Conservation (phyloP, 2,888 invertebrate genomes). For the Meloe dianella region DNA sequence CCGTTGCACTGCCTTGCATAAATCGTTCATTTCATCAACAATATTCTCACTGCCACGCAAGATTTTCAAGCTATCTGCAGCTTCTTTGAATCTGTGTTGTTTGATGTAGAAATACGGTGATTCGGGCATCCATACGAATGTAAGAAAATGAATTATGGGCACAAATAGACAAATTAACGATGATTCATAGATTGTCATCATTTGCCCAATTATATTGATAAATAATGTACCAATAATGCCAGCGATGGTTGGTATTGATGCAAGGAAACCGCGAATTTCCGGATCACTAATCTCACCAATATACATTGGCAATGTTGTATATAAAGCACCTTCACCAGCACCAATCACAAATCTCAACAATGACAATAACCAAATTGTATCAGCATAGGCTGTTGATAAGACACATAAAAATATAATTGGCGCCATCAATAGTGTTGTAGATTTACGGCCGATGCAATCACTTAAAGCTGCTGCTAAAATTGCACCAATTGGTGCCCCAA, state of each 20-base stretch:
- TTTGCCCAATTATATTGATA: conserved; percentile 68
- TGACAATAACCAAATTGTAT: conserved; percentile 65
- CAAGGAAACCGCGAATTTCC: conserved; percentile 65
- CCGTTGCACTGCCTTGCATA: conserved; percentile 51
- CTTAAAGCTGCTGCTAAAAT: conserved; percentile 68
- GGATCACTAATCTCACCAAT: conserved; percentile 67
- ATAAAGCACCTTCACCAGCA: conserved; percentile 60
- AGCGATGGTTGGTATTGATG: conserved; percentile 66
- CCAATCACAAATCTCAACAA: conserved; percentile 59
- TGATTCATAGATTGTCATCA: conserved; percentile 63
- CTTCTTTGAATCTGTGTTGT: conserved; percentile 58
- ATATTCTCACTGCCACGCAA: conserved; percentile 63
- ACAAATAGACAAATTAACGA: conserved; percentile 66
- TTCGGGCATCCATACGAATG: conserved; percentile 72
- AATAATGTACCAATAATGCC: conserved; percentile 66
- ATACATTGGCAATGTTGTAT: conserved; percentile 63
- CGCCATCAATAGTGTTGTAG: conserved; percentile 47
- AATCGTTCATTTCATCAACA: conserved; percentile 61
- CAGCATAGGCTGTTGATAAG: conserved; percentile 66
- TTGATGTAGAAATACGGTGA: conserved; percentile 63
- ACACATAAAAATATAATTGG: conserved; percentile 65
- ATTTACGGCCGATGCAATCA: conserved; percentile 70
- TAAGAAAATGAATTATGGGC: conserved; percentile 64
- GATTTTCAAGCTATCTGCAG: conserved; percentile 63
- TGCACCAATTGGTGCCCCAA: conserved; percentile 70